Percentiles rank a stretch among this genome's conserved stretches.
Conservation (phyloP, 2,888 invertebrate species). For the Tiliacea aurago region DNA sequence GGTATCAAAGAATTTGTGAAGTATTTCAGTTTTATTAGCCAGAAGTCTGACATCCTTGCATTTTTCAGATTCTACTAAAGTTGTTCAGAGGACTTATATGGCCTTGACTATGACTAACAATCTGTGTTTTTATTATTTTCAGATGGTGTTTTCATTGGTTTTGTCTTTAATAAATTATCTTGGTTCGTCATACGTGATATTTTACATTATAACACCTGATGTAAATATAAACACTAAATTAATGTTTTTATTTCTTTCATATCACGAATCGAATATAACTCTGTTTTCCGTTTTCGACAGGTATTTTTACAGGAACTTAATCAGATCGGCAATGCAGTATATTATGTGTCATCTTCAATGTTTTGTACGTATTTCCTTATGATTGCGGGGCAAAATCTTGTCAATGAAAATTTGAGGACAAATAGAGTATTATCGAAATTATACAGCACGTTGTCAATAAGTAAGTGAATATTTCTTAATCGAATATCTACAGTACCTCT, state of each 20-base stretch:
- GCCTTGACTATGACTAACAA: background rate
- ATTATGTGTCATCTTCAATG: slow-evolving; percentile 1
- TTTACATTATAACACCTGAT: background rate
- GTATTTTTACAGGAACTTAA: no score
- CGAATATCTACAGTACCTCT: background rate
- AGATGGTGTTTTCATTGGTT: slow-evolving; percentile 33
- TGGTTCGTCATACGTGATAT: slow-evolving; percentile 2
- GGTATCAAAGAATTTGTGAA: background rate
- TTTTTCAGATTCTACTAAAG: background rate
- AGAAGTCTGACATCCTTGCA: background rate
- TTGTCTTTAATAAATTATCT: slow-evolving; percentile 4
- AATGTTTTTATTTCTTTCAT: background rate
- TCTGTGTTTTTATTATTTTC: slow-evolving; percentile 2
- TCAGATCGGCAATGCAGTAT: background rate
- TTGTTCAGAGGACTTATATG: background rate
- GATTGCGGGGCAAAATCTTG: slow-evolving; percentile 38
- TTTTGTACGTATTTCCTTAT: slow-evolving; percentile 13
- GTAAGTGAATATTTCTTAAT: slow-evolving; percentile 30
- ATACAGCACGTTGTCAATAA: slow-evolving; percentile 11
- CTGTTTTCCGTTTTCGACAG: background rate
- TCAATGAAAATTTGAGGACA: slow-evolving; percentile 19
- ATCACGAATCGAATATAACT: no score
- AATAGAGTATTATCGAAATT: slow-evolving; percentile 29
- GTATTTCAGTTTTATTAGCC: background rate
- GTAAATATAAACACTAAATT: slow-evolving; percentile 22